Base-by-base conservation (phyloP, 64 coral and sea anemone genomes). In the Dendrophyllia cribrosa region DNA sequence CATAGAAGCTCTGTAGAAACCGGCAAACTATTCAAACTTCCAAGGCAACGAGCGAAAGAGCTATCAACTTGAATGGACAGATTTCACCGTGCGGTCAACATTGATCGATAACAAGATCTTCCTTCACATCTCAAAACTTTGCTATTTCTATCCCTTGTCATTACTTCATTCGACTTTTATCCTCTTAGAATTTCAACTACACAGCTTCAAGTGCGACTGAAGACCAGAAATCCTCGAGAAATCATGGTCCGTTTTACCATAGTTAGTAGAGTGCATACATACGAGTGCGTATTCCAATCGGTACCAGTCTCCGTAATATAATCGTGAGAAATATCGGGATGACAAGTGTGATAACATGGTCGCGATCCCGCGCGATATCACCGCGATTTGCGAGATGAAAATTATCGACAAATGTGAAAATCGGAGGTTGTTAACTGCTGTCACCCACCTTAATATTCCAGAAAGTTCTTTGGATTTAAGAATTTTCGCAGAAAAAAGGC, bases 261-360 rank as follows among this genome's bases (percentile, higher is more conserved):
- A n/a, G n/a, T n/a, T n/a, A n/a, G n/a, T n/a, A n/a, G n/a, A n/a
- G n/a, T n/a, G n/a, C n/a, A n/a, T n/a, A n/a, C 49, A 12, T 10
- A 19, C 22, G 7, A 16, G 17, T 15, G 46, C 43, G 15, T 34
- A 34, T 34, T 7, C 44, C 47, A 77, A 77, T 82, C 78, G 78
- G 78, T 82, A 64, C 78, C 78, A 82, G 78, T 48, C 78, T 82
- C 78, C 78, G 17, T 34, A 56, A 77, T 22, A 70, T 70, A 34
- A 70, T 22, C 67, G 67, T 25, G 67, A 70, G 12, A 25, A 70
- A 74, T 56, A 56, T 56, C 71, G 17, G 58, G 78, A 24, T 59
- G 11, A 60, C 1, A 11, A 34, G 26, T 44, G 72, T 51, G 72
- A 50, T 75, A 75, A 75, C 7, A 75, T 17, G 7, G 56, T 43